Evolutionary conservation across 2,797 vertebrate genomes (phyloP).

Genomic region (Anniella stebbinsi): DNA sequence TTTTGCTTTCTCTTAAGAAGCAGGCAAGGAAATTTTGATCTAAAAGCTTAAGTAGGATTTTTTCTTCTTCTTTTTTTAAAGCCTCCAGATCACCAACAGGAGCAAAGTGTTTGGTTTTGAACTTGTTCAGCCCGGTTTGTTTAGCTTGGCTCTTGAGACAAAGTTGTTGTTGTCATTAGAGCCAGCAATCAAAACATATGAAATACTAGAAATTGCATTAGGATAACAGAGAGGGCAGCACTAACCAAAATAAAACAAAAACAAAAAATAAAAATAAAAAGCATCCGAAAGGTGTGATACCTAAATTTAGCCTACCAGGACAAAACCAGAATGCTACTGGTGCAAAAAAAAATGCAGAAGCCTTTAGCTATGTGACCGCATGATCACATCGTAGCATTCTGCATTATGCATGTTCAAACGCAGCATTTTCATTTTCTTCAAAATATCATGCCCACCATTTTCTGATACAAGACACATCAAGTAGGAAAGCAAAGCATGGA

Average conservation of each 20-base stretch:
- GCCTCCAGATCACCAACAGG: slow-evolving; percentile 53
- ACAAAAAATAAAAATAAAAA: background rate
- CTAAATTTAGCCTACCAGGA: background rate
- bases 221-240: slow-evolving; percentile 50
- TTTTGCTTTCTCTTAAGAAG: background rate
- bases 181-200: slow-evolving; percentile 65
- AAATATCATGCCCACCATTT: background rate
- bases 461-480: background rate
- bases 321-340: background rate
- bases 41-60: slow-evolving; percentile 14
- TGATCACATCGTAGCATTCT: background rate
- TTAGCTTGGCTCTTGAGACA: slow-evolving; percentile 64
- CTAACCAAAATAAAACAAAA: slow-evolving; percentile 18
- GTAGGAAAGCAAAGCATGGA: background rate
- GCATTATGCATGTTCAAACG: background rate
- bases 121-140: slow-evolving; percentile 50
- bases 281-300: background rate
- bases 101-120: slow-evolving; percentile 62
- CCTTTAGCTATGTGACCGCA: too few species aligned
- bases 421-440: background rate
- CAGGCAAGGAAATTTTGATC: slow-evolving; percentile 14
- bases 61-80: background rate
- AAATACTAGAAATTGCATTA: slow-evolving; percentile 65
- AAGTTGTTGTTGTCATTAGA: slow-evolving; percentile 55
- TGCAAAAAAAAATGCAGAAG: background rate